Base-by-base conservation (phyloP, 1,140 invertebrate species). In the Panulirus ornatus region DNA sequence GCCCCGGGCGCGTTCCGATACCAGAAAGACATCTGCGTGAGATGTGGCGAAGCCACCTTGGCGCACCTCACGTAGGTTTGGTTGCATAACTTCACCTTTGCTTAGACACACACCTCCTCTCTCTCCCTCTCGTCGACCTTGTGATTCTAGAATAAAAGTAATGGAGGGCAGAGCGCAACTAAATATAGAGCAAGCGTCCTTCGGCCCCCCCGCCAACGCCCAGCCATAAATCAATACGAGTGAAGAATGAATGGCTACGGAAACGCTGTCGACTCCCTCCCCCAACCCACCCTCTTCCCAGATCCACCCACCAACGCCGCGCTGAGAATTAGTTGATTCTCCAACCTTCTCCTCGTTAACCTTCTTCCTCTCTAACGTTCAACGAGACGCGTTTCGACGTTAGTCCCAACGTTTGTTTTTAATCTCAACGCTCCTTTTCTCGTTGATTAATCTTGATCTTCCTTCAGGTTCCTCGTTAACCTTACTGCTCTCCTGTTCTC, bases 141-240 rank as follows among this genome's bases (percentile, higher is more conserved):
- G 6, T 30, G 11, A 66, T 27, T 66, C n/a, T 22, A 6, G 22
- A 66, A 16, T 6, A 5, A 66, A 66, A 5, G 58, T 30, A 66
- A 27, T 22, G 11, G 58, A 63, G 51, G 3, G n/a, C 58, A 66
- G n/a, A n/a, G 0, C 58, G 58, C n/a, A 27, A 9, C 58, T 58
- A 66, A 66, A 66, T 30, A 66, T 66, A 66, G 6, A 66, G n/a
- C 27, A 2, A 22, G n/a, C 27, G 22, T 6, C 58, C 27, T n/a
- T n/a, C n/a, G n/a, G n/a, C 58, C 5, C 5, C 11, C 16, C 58
- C 58, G 58, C n/a, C 58, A n/a, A 66, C 5, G 5, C 44, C 44
- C 44, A 6, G 58, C 58, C 58, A 66, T 66, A 66, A 66, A 66
- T 66, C 58, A 66, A 66, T 66, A 66, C 16, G n/a, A 9, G n/a